These are phyloP conservation scores for Xestoiulus laeticollis DNA, from an alignment of 2,888 invertebrate genomes.

Conservation along the genomic window DNA sequence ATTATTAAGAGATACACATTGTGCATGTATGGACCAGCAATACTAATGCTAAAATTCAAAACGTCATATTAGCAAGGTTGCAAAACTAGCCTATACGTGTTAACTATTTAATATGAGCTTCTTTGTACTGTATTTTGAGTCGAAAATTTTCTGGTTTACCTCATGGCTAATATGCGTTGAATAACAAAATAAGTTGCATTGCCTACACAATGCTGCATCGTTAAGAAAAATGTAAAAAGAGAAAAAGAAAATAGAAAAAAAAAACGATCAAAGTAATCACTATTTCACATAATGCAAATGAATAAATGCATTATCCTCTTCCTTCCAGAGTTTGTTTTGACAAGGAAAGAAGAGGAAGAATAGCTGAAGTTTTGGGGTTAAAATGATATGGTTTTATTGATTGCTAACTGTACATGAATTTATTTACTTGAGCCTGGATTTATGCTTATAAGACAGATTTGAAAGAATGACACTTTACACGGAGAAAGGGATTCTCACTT, in stretches of 20 bases:
- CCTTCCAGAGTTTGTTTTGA: neutral
- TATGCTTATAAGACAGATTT: conserved; percentile 21
- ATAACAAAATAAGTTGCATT: neutral
- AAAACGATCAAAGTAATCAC: neutral
- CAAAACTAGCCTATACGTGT: no score
- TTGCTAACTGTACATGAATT: conserved; percentile 8
- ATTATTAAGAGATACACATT: no score
- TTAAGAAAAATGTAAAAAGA: neutral
- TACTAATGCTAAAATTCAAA: no score
- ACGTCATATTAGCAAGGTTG: no score
- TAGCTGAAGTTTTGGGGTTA: neutral
- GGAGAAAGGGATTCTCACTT: neutral
- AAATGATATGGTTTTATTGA: neutral
- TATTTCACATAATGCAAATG: neutral
- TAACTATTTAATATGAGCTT: no score
- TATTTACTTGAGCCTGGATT: neutral
- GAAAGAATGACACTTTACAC: neutral
- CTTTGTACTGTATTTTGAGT: no score
- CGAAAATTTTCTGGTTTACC: neutral
- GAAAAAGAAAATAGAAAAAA: neutral
- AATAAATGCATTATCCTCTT: neutral
- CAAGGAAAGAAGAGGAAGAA: conserved; percentile 8
- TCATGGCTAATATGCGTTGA: neutral
- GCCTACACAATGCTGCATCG: neutral
- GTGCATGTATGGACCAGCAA: no score